Evolutionary conservation across 1,140 invertebrate species (phyloP), one percentile per base, ranked within the genome.

Genomic region (Drosophila virilis): DNA sequence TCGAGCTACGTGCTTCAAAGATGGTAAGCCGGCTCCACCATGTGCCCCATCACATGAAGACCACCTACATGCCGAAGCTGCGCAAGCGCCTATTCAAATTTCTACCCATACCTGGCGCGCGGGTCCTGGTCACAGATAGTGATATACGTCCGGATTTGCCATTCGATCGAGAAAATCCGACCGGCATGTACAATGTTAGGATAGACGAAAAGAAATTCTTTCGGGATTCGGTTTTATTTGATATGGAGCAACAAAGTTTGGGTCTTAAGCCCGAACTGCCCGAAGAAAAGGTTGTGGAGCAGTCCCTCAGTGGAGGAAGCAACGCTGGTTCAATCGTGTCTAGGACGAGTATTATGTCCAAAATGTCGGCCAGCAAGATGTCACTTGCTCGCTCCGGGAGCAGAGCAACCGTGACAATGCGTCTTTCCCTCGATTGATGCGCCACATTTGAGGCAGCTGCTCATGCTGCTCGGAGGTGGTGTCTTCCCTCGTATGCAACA

Each of bases 61-160:
- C 74, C 9, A 74, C 75, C 13, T 91, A 83, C 40, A 55, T 72
- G 55, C 86, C 86, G 1, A 83, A 78, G 70, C 17, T 91, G 48
- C 78, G 86, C 1, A 91, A 91, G 54, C 74, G 84, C 0, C 68
- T 85, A 0, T 91, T 91, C 40, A 91, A 91, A 22, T 91, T 91
- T 32, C 51, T 74, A 0, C 86, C 90, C n/a, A 67, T 91, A 42
- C 90, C 90, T 2, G 71, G 68, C 0, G 85, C 90, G 1, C 81
- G 80, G 5, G 84, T 91, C 0, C 37, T 91, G 37, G 84, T 91
- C 55, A 86, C 83, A 1, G 90, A 91, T 1, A 73, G 62, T 2
- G 80, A 91, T 8, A 85, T 88, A n/a, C 70, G 66, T 0, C 86
- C 81, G 1, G 66, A 90, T 12, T 42, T 90, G 10, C 15, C 40